These are phyloP conservation scores for Eupithecia pulchellata DNA, from an alignment of 2,888 invertebrate genomes.

Conservation along the genomic window DNA sequence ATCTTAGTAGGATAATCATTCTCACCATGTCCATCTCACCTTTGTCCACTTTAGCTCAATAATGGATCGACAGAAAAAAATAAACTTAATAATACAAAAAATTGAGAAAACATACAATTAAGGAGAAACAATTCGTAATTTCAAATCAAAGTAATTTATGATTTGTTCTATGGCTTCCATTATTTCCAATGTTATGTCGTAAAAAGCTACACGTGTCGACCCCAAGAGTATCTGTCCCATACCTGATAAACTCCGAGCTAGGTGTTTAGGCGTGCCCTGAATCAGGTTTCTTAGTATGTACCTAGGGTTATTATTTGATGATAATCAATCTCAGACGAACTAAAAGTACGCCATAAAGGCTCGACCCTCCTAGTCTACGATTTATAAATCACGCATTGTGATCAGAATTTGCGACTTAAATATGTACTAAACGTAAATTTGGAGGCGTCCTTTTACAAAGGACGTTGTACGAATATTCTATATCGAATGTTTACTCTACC, in stretches of 20 bases:
- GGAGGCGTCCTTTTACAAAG: neutral
- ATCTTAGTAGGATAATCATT: too few species aligned
- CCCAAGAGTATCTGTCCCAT: neutral
- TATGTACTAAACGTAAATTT: neutral
- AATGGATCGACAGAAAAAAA: too few species aligned
- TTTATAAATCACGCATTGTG: neutral
- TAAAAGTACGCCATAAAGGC: neutral
- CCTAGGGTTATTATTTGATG: neutral
- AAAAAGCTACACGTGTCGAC: neutral
- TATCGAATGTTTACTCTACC: conserved; percentile 16
- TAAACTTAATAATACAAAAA: too few species aligned
- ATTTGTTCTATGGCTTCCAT: neutral
- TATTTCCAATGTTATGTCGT: neutral
- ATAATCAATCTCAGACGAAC: neutral
- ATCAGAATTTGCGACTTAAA: neutral
- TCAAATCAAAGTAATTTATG: neutral
- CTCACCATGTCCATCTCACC: too few species aligned
- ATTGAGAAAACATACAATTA: too few species aligned
- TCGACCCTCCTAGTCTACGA: neutral
- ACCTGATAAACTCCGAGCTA: neutral
- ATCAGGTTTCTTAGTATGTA: neutral
- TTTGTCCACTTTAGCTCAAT: too few species aligned
- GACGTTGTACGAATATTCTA: neutral
- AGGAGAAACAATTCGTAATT: too few species aligned
- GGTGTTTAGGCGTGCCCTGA: neutral